Evolutionary conservation across 2,797 vertebrate species (phyloP).

Genomic region (Scolopax rusticola): DNA sequence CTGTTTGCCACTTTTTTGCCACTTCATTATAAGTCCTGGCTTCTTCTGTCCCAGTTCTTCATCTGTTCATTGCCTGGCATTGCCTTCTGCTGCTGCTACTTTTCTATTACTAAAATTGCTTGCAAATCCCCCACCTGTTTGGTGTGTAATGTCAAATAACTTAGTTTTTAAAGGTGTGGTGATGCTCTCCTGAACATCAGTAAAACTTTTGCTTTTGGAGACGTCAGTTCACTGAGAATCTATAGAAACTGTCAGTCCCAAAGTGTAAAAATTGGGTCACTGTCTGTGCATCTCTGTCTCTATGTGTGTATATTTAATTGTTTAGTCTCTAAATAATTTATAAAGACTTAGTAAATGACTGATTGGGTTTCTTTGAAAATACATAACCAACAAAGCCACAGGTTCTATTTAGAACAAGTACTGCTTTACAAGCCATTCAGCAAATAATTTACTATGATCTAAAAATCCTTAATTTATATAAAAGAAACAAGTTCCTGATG

Average conservation of each 20-base stretch:
- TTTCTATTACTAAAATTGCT: constrained; percentile 32
- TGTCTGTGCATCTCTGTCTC: neutral
- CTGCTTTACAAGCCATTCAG: neutral
- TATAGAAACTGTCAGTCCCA: neutral
- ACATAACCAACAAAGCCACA: neutral
- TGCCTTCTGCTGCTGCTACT: neutral
- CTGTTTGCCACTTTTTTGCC: neutral
- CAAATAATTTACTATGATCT: neutral
- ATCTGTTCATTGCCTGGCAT: neutral
- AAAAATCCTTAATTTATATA: neutral
- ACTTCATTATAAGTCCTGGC: neutral
- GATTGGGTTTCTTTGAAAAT: neutral
- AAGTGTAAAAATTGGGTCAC: neutral
- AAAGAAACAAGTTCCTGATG: neutral
- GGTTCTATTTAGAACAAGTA: neutral
- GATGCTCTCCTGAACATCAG: neutral
- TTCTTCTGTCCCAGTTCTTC: neutral
- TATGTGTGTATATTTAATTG: neutral
- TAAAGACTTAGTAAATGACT: neutral
- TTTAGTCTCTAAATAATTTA: neutral
- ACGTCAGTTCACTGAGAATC: neutral
- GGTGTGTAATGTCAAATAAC: constrained; percentile 1
- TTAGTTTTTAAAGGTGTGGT: neutral
- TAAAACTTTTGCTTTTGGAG: neutral
- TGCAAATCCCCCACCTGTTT: neutral